Base-by-base conservation (phyloP, 2,888 invertebrate species). In the Spodoptera picta region DNA sequence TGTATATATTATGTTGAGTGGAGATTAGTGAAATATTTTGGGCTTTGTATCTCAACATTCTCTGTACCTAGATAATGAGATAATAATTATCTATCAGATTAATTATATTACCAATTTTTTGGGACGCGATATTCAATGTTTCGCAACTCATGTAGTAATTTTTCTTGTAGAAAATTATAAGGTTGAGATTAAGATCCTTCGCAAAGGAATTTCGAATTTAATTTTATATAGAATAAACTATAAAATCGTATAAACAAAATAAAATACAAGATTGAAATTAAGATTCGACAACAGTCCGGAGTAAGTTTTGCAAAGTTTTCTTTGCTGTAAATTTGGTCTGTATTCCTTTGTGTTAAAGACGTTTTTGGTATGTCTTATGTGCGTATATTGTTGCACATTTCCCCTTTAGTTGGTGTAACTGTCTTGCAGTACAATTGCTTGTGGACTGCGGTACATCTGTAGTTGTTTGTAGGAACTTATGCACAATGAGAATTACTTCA, bases 351-450 rank as follows among this genome's bases (percentile, higher is more conserved):
- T 0, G 0, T 31, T 71, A 66, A 27, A 46, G 59, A 6, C 51
- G 6, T 41, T 24, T 66, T 71, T 73, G 6, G 51, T 47, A 61
- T 49, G 48, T 14, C 14, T 45, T 14, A 1, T 6, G 1, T 52
- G 23, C 9, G 4, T 43, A 31, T 52, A 51, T 55, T 73, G 50
- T 63, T 73, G 47, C n/a, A 51, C 2, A 44, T 46, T 69, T 60
- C 56, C 66, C 59, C 53, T 74, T 69, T 73, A 77, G 82, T 85
- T 85, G 85, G 84, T 88, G 84, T 87, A 87, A 77, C 84, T 81
- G 85, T 86, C 88, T 88, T 87, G 83, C 87, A 86, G 86, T 84
- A 85, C 83, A 82, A 83, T 87, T 83, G 80, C 77, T 83, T 73
- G 80, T 77, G 72, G 80, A 76, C 83, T 73, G 80, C 76, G 71